Percentiles rank a stretch among this genome's conserved stretches.
Conservation (phyloP, 1,140 invertebrate genomes). For the Octopus sinensis region DNA sequence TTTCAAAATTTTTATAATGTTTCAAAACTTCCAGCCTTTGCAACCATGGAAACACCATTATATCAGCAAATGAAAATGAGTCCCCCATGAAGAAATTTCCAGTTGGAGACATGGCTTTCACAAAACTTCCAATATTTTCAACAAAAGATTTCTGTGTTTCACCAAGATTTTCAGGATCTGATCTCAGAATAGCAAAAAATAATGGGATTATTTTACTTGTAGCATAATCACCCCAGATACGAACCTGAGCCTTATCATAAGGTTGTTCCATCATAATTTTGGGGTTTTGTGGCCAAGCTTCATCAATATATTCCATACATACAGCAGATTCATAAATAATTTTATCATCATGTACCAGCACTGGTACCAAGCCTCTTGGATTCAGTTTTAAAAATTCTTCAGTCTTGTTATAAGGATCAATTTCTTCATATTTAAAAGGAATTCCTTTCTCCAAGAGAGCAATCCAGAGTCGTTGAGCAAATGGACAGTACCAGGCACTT, state of each 20-base stretch:
- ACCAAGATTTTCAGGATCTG: constrained; percentile 30
- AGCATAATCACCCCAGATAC: constrained; percentile 35
- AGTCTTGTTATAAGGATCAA: constrained; percentile 42
- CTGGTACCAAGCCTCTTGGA: constrained; percentile 40
- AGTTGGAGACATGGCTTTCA: constrained; percentile 25
- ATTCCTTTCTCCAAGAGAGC: constrained; percentile 37
- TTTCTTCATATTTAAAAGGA: constrained; percentile 38
- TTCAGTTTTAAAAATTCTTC: constrained; percentile 36
- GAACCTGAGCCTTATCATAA: constrained; percentile 28
- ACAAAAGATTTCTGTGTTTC: constrained; percentile 29
- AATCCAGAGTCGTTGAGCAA: constrained; percentile 42
- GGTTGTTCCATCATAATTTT: constrained; percentile 34
- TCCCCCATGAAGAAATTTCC: constrained; percentile 36
- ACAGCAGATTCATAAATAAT: constrained; percentile 39
- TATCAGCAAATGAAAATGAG: constrained; percentile 34
- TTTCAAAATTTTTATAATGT: constrained; percentile 33
- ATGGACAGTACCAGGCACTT: constrained; percentile 45
- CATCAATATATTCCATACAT: constrained; percentile 41
- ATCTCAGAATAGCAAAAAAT: constrained; percentile 30
- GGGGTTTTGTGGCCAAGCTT: constrained; percentile 59
- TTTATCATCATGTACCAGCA: constrained; percentile 30
- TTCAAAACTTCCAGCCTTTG: constrained; percentile 28
- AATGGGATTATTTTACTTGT: constrained; percentile 32
- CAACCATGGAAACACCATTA: constrained; percentile 33
- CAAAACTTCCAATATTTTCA: constrained; percentile 26